Conservation (phyloP, 2,113 vertebrate species). For the Taurulus bubalis region DNA sequence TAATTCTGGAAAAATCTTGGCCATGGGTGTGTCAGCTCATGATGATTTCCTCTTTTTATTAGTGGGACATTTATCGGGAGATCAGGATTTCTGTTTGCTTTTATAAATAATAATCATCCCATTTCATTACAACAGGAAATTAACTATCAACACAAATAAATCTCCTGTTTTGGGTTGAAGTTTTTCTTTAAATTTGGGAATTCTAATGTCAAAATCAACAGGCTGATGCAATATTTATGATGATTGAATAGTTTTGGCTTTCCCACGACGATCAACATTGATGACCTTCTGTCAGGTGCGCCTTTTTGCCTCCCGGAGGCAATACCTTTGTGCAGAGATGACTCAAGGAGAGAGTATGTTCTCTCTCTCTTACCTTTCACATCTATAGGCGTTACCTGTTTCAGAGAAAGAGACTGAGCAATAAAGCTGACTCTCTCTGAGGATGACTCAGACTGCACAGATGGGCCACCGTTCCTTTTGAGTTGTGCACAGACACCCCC, state of each 20-base stretch:
- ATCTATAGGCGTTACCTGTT: conserved; percentile 42
- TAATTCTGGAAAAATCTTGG: neutral
- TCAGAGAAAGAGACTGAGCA: conserved; percentile 5
- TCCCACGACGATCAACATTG: conserved; percentile 1
- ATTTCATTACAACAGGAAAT: neutral
- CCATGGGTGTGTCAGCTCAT: neutral
- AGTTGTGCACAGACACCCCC: conserved; percentile 74
- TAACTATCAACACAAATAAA: neutral
- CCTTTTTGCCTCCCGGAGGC: conserved; percentile 37
- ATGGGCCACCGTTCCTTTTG: conserved; percentile 9
- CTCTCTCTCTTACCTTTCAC: conserved; percentile 2
- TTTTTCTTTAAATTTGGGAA: neutral
- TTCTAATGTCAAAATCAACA: conserved; percentile 8
- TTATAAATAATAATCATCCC: conserved; percentile 13
- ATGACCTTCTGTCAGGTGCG: neutral
- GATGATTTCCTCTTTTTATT: neutral
- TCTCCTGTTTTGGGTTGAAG: neutral
- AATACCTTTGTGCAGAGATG: conserved; percentile 47
- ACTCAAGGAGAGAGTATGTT: conserved; percentile 52
- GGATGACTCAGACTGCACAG: conserved; percentile 62
- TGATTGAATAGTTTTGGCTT: conserved; percentile 19
- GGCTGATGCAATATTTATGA: neutral
- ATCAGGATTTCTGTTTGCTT: neutral
- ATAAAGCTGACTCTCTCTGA: conserved; percentile 18
- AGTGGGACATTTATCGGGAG: neutral